Evolutionary conservation across 2,797 vertebrate species (phyloP).

Genomic region (Ataeniobius toweri): DNA sequence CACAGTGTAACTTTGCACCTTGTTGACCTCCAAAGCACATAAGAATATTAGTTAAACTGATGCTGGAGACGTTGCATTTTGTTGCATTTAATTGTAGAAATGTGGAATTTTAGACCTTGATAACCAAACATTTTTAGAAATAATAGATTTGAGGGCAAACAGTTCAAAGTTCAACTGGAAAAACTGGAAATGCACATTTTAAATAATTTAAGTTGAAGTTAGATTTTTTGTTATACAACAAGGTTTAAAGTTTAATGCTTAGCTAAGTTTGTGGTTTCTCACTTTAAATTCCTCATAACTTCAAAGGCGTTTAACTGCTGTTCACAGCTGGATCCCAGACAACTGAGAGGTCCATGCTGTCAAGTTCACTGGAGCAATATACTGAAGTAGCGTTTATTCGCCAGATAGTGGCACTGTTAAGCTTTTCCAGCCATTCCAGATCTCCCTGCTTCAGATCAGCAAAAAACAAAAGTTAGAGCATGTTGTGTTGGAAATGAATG

Average conservation of each 20-base stretch:
- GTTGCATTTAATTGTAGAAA: background rate
- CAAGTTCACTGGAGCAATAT: constrained; percentile 62
- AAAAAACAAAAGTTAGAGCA: background rate
- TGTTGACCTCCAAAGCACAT: background rate
- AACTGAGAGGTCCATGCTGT: constrained; percentile 21
- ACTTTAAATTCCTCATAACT: constrained; percentile 39
- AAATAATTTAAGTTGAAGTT: background rate
- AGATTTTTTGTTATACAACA: constrained; percentile 23
- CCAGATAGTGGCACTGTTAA: constrained; percentile 63
- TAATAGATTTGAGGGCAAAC: background rate
- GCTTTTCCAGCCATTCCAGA: background rate
- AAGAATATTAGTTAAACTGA: background rate
- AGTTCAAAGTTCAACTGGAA: background rate
- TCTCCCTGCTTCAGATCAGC: background rate
- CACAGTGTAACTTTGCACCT: background rate
- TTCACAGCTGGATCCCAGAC: constrained; percentile 59
- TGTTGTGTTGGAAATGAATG: background rate
- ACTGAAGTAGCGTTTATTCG: constrained; percentile 24
- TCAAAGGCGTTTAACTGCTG: constrained; percentile 50
- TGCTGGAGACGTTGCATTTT: background rate
- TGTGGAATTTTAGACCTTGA: background rate
- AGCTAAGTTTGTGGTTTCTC: constrained; percentile 50
- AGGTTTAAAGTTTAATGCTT: constrained; percentile 47
- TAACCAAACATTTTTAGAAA: no score
- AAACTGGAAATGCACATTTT: background rate